Percentiles rank a stretch among this genome's conserved stretches.
phyloP scores from a whole-genome alignment of 2,888 invertebrate species.

The Minunthozetes semirufus region DNA sequence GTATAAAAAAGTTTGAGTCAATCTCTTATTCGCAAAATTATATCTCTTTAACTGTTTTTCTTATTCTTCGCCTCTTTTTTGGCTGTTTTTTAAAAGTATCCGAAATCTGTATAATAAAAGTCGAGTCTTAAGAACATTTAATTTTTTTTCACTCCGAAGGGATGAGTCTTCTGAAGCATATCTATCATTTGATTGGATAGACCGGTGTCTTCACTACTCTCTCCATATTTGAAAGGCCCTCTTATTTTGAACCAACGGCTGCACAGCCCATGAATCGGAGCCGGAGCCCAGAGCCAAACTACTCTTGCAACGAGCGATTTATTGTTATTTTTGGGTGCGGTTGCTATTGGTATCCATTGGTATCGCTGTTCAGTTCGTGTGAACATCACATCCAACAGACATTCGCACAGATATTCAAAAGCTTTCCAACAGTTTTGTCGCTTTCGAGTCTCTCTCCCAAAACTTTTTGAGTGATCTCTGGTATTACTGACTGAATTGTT shows the following conservation, averaged over 20 bases:
- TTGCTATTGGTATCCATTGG: too few relatives aligned
- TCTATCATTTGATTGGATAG: slow-evolving; percentile 4
- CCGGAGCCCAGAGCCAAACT: neutral
- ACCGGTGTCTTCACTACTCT: slow-evolving; percentile 3
- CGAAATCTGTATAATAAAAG: slow-evolving; percentile 6
- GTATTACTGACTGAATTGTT: too few relatives aligned
- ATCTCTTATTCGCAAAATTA: neutral
- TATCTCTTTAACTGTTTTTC: neutral
- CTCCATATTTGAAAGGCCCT: neutral
- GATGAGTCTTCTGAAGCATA: neutral
- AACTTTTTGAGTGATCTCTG: too few relatives aligned
- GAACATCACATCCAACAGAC: neutral
- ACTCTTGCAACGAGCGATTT: neutral
- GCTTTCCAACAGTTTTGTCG: neutral
- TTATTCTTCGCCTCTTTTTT: too few relatives aligned
- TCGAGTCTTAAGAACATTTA: slow-evolving; percentile 1
- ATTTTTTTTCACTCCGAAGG: neutral
- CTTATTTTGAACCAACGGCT: neutral
- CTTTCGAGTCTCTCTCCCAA: neutral
- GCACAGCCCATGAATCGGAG: neutral
- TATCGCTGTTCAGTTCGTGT: neutral
- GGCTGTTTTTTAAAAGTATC: neutral
- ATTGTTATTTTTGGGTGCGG: slow-evolving; percentile 18
- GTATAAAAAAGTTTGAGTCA: neutral
- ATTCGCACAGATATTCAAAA: neutral